Evolutionary conservation across 1,140 invertebrate genomes (phyloP), one percentile per base, ranked within the genome.

Genomic region (Nasonia vitripennis): DNA sequence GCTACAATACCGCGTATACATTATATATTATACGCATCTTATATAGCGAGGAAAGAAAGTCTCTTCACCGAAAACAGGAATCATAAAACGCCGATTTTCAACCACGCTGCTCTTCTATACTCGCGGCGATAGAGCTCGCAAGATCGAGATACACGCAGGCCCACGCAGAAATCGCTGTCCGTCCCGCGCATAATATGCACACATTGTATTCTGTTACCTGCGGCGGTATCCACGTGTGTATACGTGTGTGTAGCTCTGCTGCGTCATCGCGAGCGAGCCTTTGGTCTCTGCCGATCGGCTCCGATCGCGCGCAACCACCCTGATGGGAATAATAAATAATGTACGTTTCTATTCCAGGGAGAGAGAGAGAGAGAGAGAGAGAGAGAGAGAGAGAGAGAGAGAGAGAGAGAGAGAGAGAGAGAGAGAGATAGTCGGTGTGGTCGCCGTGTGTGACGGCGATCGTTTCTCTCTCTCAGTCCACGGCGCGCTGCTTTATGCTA

Each of bases 281-380:
- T 91, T 88, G 89, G 86, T 87, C 73, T n/a, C 75, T 81, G 87
- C 88, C 89, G 88, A 89, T 81, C n/a, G n/a, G 31, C 7, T 27
- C 17, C 45, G 23, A 74, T 74, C 17, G 45, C 78, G 83, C 27
- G 67, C 80, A 87, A 89, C 89, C 89, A 87, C 86, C 88, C 81
- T 89, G 88, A 88, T 88, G 87, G 86, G 90, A 92, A 93, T 93
- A 93, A 93, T 92, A 93, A 93, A 93, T 93, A 93, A 91, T 90
- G 90, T 89, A 23, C 48, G 27, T 75, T 83, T 83, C 71, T 75
- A 23, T 55, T 83, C 41, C 27, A 7, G 48, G 48, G 27, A 27
- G 1, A 1, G 27, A 1, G 27, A 27, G 27, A 27, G 41, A 91
- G 88, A 90, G 87, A 89, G 83, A 88, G 90, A 80, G 55, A 51